A percentile compares a stretch with the other conserved stretches of the same genome.
Conservation (phyloP, 2,797 vertebrate species). For the Saxicola maurus region DNA sequence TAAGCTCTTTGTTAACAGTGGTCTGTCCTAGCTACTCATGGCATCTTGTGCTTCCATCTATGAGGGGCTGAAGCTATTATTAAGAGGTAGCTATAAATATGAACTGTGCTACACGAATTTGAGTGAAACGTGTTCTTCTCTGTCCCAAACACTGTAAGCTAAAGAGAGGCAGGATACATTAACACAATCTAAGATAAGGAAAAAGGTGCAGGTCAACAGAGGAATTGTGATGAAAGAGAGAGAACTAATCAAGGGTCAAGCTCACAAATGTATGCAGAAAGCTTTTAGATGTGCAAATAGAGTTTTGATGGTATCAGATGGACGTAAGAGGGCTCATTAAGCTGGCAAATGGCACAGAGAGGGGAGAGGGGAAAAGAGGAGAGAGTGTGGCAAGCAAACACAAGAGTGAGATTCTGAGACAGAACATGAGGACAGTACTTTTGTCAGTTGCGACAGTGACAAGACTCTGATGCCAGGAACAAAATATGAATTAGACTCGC, state of each 20-base stretch:
- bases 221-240: background rate
- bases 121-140: background rate
- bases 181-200: background rate
- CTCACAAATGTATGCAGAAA: background rate
- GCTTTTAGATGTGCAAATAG: background rate
- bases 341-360: background rate
- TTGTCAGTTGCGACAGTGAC: background rate
- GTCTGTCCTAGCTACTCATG: background rate
- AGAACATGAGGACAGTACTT: background rate
- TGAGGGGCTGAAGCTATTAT: background rate
- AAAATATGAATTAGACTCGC: background rate
- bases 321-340: background rate
- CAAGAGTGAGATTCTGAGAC: background rate
- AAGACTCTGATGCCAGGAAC: background rate
- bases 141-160: background rate
- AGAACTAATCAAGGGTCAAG: background rate
- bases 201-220: background rate
- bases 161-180: background rate
- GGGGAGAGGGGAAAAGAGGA: background rate
- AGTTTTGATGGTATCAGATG: background rate
- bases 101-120: background rate
- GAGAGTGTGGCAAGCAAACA: background rate
- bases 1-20: background rate
- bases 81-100: background rate
- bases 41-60: background rate